Percentiles rank a stretch among this genome's conserved stretches.
Evolutionary conservation across 1,140 invertebrate genomes (phyloP).

Genomic region (Hyphantria cunea): DNA sequence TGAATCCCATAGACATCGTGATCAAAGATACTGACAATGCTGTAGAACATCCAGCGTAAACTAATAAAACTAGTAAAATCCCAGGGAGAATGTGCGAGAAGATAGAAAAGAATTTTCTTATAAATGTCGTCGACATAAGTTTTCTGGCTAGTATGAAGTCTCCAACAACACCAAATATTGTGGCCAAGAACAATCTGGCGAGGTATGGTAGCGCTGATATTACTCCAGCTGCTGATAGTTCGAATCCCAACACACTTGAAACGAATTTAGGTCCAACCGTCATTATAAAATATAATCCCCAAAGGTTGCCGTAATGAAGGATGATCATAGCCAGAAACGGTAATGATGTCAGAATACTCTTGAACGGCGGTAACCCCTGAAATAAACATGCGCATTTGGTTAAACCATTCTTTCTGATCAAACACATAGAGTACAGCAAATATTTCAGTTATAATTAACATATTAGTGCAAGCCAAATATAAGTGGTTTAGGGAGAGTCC

Average conservation of each 20-base stretch:
- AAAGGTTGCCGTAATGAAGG: conserved; percentile 89
- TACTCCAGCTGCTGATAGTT: conserved; percentile 88
- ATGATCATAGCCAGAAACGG: conserved; percentile 86
- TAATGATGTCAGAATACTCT: conserved; percentile 83
- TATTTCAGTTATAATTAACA: conserved; percentile 22
- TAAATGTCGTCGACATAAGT: conserved; percentile 82
- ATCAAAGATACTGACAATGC: conserved; percentile 85
- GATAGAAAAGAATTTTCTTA: conserved; percentile 87
- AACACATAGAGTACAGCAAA: conserved; percentile 2
- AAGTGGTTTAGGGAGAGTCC: not conserved
- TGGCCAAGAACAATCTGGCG: conserved; percentile 84
- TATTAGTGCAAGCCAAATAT: not conserved
- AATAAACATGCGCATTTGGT: conserved; percentile 35
- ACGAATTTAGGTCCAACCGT: conserved; percentile 95
- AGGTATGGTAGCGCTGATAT: conserved; percentile 88
- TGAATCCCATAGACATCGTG: conserved; percentile 89
- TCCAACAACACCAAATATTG: conserved; percentile 85
- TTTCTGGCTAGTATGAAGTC: conserved; percentile 84
- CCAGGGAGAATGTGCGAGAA: conserved; percentile 89
- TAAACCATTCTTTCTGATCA: not conserved
- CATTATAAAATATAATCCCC: conserved; percentile 91
- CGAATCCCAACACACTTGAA: conserved; percentile 90
- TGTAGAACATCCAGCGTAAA: conserved; percentile 86
- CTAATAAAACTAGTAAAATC: conserved; percentile 84
- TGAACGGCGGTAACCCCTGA: conserved; percentile 83